Base-by-base conservation (phyloP, 2,888 invertebrate genomes). In the Eilema depressum region DNA sequence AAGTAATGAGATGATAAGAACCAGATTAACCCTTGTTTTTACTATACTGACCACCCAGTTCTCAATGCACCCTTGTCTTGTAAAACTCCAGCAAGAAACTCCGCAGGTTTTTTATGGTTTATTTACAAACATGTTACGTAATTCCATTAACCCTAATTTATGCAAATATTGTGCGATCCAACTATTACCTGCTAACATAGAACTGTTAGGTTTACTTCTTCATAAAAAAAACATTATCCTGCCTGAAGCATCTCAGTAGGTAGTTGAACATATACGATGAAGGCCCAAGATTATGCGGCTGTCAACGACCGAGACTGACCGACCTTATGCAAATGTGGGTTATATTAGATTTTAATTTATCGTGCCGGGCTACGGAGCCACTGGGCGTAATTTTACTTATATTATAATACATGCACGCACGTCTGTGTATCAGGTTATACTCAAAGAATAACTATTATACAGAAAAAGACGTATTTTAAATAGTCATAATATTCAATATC, bases 301-400 rank as follows among this genome's bases (percentile, higher is more conserved):
- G 86, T 76, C 76, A 83, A 83, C 76, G 61, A 61, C 61, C 61
- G 61, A 61, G 83, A 80, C 80, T 84, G 86, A 83, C 86, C 87
- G 53, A 53, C 53, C 53, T 53, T 85, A 85, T 85, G 85, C 75
- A 78, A 86, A 86, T 82, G 60, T 69, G 53, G 71, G 70, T 78
- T 73, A 73, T 71, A 75, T 78, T 76, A 76, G 70, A 73, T 73
- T 71, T 66, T 71, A 76, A 78, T 75, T 70, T 63, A 67, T 71
- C 70, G 70, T 66, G 74, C 69, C 60, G 59, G 53, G 71, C 33
- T n/a, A 61, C 17, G 26, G 25, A 66, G 56, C 41, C 59, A 11
- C 60, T 57, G 17, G 12, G 23, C 59, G 41, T 26, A 20, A 37
- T 66, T 63, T 63, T 25, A 53, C 53, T 53, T 53, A n/a, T 53